Evolutionary conservation across 1,140 invertebrate genomes (phyloP), one percentile per base, ranked within the genome.

Genomic region (Phymastichus coffea): DNA sequence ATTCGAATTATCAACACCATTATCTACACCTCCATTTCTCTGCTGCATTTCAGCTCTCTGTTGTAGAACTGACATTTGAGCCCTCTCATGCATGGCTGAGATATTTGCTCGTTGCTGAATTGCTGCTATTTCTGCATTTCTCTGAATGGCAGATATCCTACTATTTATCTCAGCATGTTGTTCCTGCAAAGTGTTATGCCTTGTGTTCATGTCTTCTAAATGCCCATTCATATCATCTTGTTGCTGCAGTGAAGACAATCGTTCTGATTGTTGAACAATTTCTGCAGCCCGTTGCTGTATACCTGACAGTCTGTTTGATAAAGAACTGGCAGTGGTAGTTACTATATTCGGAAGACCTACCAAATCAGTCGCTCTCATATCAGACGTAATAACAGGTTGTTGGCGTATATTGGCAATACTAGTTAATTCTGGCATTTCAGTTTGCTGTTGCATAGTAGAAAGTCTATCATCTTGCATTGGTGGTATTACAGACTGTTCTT

Each of bases 121-220:
- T 1, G 19, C 51, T 3, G 40, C 7, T 15, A 60, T 54, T 10
- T 54, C 43, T 1, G 17, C 49, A n/a, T 30, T 48, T 20, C 57
- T 46, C 17, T 60, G 57, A 4, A 60, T 38, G 1, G 33, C 49
- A 3, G 49, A 38, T 7, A 60, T 7, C 7, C 51, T 25, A 10
- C 30, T 26, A 26, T 60, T 54, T 3, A 60, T 40, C 22, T 35
- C 15, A 10, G 57, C 57, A 3, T 40, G 51, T 7, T 60, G 57
- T 26, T 54, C 49, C 10, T 47, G 41, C 3, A 60, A 15, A 0
- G 7, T 43, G 25, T 40, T 19, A 10, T 60, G 57, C 43, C 57
- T 60, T 20, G 51, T 43, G 7, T 40, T 20, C 41, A 60, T 47
- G 1, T 60, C 43, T 6, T n/a, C 40, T 0, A 60, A 14, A 0